These are phyloP conservation scores for Cariama cristata DNA, from an alignment of 2,113 vertebrate species.

Conservation along the genomic window DNA sequence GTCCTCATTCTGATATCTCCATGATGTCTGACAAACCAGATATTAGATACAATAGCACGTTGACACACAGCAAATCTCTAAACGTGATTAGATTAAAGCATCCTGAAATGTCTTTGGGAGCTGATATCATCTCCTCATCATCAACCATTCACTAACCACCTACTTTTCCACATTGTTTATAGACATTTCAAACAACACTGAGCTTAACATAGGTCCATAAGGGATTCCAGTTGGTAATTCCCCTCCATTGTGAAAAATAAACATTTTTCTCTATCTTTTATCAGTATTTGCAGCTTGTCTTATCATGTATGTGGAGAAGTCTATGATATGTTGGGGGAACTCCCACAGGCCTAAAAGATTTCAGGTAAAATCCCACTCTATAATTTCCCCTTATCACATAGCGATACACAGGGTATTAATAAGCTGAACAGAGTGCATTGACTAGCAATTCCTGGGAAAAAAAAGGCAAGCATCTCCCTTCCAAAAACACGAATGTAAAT, in stretches of 20 bases:
- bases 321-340: background rate
- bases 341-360: background rate
- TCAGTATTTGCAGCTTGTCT: background rate
- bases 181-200: background rate
- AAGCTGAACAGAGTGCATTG: background rate
- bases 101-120: background rate
- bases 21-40: background rate
- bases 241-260: background rate
- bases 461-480: background rate
- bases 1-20: background rate
- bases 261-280: background rate
- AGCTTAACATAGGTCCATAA: background rate
- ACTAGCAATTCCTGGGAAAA: background rate
- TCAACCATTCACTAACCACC: background rate
- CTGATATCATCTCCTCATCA: background rate
- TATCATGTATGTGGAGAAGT: background rate
- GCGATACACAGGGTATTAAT: background rate
- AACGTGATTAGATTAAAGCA: background rate
- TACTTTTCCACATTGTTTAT: background rate
- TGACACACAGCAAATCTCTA: background rate
- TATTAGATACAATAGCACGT: background rate
- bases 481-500: background rate
- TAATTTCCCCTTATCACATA: background rate
- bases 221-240: background rate
- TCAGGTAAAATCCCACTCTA: background rate